These are phyloP conservation scores for Dynastes hyllus DNA, from an alignment of 2,888 invertebrate genomes.

Conservation along the genomic window DNA sequence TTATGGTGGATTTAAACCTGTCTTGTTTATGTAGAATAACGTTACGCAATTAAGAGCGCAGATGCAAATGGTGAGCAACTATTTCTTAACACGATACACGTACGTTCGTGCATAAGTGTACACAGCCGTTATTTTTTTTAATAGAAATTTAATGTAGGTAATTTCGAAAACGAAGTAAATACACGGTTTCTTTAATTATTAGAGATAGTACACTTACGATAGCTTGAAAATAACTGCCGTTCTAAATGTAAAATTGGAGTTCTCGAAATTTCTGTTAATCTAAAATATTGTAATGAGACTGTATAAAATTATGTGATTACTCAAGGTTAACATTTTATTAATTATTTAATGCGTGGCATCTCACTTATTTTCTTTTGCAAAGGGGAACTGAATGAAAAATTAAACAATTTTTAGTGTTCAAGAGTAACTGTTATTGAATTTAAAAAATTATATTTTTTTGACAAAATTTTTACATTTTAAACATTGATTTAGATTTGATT, in stretches of 20 bases:
- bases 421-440: too few relatives aligned
- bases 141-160: not conserved
- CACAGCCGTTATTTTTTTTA: not conserved
- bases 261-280: not conserved
- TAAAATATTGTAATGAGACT: not conserved
- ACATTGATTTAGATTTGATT: too few relatives aligned
- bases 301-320: too few relatives aligned
- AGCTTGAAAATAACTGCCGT: not conserved
- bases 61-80: constrained; percentile 44
- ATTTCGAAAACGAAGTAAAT: constrained; percentile 17
- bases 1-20: constrained; percentile 44
- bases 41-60: constrained; percentile 46
- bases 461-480: too few relatives aligned
- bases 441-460: too few relatives aligned
- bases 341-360: too few relatives aligned
- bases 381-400: too few relatives aligned
- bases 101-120: constrained; percentile 22
- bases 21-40: constrained; percentile 47
- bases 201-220: constrained; percentile 2
- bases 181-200: constrained; percentile 24
- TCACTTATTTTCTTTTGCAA: too few relatives aligned
- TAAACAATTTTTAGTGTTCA: too few relatives aligned
- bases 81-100: constrained; percentile 24
- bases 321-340: too few relatives aligned
- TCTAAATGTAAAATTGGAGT: not conserved